Evolutionary conservation across 2,113 vertebrate species (phyloP).

Genomic region (Hyperoodon ampullatus): DNA sequence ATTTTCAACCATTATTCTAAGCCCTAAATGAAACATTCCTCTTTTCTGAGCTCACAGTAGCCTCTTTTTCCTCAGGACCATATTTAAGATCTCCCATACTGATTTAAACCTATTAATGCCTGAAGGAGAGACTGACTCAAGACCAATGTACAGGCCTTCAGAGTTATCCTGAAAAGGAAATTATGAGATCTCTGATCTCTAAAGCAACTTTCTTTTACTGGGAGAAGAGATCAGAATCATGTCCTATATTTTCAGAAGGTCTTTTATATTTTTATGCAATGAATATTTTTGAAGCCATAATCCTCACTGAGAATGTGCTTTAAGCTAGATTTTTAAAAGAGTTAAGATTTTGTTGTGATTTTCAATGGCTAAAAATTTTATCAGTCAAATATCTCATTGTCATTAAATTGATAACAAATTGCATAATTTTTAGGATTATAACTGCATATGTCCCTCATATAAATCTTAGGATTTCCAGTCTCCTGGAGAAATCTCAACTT

Average conservation of each 20-base stretch:
- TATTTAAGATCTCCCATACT: conserved; percentile 43
- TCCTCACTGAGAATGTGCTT: not conserved
- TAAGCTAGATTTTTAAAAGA: conserved; percentile 4
- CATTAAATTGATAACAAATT: not conserved
- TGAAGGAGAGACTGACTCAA: not conserved
- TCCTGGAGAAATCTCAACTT: conserved; percentile 15
- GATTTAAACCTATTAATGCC: conserved; percentile 19
- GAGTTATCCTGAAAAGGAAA: conserved; percentile 35
- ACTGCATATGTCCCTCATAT: not conserved
- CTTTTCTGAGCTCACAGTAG: conserved; percentile 57
- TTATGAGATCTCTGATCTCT: not conserved
- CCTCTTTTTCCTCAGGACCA: conserved; percentile 35
- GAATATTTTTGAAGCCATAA: conserved; percentile 4
- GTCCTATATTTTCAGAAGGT: conserved; percentile 30
- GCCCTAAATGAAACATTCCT: conserved; percentile 31
- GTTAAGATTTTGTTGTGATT: not conserved
- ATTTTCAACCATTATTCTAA: conserved; percentile 44
- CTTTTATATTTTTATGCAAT: conserved; percentile 6
- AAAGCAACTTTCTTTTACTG: not conserved
- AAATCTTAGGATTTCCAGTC: not conserved
- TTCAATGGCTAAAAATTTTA: conserved; percentile 20
- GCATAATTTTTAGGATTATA: not conserved
- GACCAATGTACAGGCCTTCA: not conserved
- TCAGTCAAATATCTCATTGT: conserved; percentile 8
- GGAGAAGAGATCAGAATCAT: not conserved